Percentiles rank a stretch among this genome's conserved stretches.
Evolutionary conservation across 2,113 vertebrate genomes (phyloP).

Genomic region (Arvicanthis niloticus): DNA sequence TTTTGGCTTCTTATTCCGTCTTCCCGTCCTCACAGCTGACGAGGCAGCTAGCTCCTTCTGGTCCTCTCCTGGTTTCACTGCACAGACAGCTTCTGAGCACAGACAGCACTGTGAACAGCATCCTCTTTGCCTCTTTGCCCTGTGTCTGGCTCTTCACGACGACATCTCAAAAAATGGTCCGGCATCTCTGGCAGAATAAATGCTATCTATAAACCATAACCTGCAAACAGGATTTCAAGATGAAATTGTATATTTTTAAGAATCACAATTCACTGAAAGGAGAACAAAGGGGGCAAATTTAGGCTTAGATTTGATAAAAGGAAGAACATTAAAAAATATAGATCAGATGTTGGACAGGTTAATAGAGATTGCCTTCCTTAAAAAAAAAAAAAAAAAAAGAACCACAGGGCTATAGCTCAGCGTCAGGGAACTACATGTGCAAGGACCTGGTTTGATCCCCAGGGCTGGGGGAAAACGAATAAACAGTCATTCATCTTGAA

Average conservation of each 20-base stretch:
- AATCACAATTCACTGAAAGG: conserved; percentile 33
- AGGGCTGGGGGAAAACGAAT: too few relatives aligned
- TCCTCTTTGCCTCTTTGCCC: background rate
- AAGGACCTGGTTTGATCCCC: background rate
- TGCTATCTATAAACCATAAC: conserved; percentile 40
- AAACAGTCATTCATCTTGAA: conserved; percentile 48
- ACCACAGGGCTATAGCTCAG: background rate
- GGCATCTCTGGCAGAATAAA: conserved; percentile 51
- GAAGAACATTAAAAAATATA: conserved; percentile 63
- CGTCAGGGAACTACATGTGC: background rate
- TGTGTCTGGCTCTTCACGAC: background rate
- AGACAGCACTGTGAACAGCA: background rate
- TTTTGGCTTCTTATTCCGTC: conserved; percentile 24
- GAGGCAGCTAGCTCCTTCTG: background rate
- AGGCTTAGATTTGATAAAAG: conserved; percentile 66
- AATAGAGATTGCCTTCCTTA: conserved; percentile 44
- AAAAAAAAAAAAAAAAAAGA: conserved; percentile 47
- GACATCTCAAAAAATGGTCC: conserved; percentile 8
- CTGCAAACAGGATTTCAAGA: conserved; percentile 56
- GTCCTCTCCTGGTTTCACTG: background rate
- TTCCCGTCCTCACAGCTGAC: background rate
- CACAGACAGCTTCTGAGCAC: background rate
- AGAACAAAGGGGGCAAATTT: conserved; percentile 24
- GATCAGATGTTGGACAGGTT: conserved; percentile 40
- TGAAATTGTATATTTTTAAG: conserved; percentile 3